Evolutionary conservation across 2,113 vertebrate species (phyloP).

Genomic region (Mobula birostris): DNA sequence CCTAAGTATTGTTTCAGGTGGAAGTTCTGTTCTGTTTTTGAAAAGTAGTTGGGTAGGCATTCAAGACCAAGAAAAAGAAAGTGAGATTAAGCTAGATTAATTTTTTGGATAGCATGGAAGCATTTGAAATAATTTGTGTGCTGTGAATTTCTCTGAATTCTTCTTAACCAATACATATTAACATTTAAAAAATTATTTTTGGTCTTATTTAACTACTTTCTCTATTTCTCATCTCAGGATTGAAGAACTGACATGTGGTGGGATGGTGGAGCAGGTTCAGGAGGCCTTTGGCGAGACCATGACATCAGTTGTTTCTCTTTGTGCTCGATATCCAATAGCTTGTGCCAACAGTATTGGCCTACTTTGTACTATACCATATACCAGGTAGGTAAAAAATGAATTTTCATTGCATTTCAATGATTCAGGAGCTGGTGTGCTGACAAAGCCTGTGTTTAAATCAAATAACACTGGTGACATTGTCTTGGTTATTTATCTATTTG

Average conservation of each 20-base stretch:
- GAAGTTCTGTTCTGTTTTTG: too few species aligned
- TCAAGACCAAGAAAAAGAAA: too few species aligned
- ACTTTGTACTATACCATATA: conserved; percentile 92
- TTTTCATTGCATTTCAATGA: neutral
- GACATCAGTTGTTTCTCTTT: conserved; percentile 94
- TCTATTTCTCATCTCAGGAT: conserved; percentile 59
- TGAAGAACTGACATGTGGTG: conserved; percentile 89
- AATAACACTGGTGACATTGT: neutral
- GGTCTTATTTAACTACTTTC: too few species aligned
- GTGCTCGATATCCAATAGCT: conserved; percentile 91
- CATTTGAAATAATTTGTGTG: too few species aligned
- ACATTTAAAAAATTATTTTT: too few species aligned
- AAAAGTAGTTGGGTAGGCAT: too few species aligned
- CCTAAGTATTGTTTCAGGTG: too few species aligned
- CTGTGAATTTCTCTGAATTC: too few species aligned
- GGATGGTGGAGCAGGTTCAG: conserved; percentile 96
- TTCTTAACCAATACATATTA: too few species aligned
- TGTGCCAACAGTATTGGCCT: conserved; percentile 96
- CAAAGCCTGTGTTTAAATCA: neutral
- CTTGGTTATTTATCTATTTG: neutral
- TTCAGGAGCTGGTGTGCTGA: neutral
- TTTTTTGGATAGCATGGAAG: too few species aligned
- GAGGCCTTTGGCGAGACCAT: conserved; percentile 97
- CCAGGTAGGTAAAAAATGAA: conserved; percentile 58
- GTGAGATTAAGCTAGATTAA: too few species aligned